Base-by-base conservation (phyloP, 2,888 invertebrate species). In the Drosophila sordidula region DNA sequence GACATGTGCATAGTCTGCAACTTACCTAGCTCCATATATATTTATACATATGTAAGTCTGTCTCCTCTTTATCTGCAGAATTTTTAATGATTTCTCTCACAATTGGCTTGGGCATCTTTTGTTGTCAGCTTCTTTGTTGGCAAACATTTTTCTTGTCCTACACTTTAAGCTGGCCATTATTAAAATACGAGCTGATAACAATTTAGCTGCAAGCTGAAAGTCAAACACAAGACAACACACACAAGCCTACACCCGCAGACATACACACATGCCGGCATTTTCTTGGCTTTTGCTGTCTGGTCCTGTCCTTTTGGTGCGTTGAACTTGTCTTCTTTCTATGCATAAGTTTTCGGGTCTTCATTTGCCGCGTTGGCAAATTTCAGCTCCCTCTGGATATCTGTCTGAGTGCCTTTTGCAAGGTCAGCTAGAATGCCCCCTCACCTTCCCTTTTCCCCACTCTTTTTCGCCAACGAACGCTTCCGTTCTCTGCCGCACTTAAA, bases 141-240 rank as follows among this genome's bases (percentile, higher is more conserved):
- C 82, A 81, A 83, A 87, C 75, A 87, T 81, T 86, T 82, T 82
- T 86, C 84, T 75, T 80, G 83, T 86, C 77, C 63, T 88, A 86
- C 86, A 88, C 87, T 87, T 85, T 88, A 87, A 85, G 88, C 88
- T 74, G 88, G 82, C 85, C 87, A 85, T 85, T 84, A 87, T 88
- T 85, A 88, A 84, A 86, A 83, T 88, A 75, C 75, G 73, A 77
- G 65, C 84, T 80, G 83, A 85, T 86, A 88, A 87, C 76, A 87
- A 82, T 85, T 81, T 87, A 66, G 81, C 82, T 85, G 73, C 85
- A 87, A 83, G 85, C 87, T 55, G 46, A 78, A 83, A 83, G 85
- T 72, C 85, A 85, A 87, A 84, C 87, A 78, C 54, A 87, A 64
- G 68, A 68, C 68, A 46, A 62, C 57, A 62, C 52, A 46, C 42